Evolutionary conservation across 2,888 invertebrate genomes (phyloP), one percentile per base, ranked within the genome.

Genomic region (Spialia ferax): DNA sequence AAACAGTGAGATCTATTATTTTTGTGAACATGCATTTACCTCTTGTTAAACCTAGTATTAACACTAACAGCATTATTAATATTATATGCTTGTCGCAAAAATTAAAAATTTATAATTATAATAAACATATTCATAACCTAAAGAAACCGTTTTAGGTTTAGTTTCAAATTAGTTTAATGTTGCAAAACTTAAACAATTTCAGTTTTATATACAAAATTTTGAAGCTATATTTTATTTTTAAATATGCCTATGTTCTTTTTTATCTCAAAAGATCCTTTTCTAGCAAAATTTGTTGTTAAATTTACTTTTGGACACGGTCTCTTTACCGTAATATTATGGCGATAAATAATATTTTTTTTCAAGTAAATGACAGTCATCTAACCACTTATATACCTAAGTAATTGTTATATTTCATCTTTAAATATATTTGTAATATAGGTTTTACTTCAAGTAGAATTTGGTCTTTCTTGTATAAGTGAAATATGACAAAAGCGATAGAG

Each of bases 1-100:
- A 62, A 79, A 78, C 71, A 72, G 74, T 79, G 79, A 84, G 73
- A 82, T 78, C 79, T 79, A 81, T 88, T 86, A 86, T 89, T 90
- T 54, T 90, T 89, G 85, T 85, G 86, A 89, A 84, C 81, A 79
- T 85, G 85, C 86, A 89, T 91, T 92, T 91, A 90, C 86, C 84
- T 79, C 80, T 80, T 89, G 85, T 88, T 87, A 81, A 78, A 70
- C 76, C 75, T 57, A 69, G 74, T 79, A 75, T 78, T 79, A 78
- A 74, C 67, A 69, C n/a, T n/a, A 59, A 55, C 66, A 45, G 35
- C 35, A 63, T 57, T 66, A 77, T 74, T 73, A 68, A 68, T 65
- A 77, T 74, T 73, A 73, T n/a, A 26, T 70, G 81, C 81, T 82
- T 83, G 55, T 69, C 70, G 77, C 77, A 71, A 67, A 42, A 22